Evolutionary conservation across 37 sponge, comb jelly and placozoan genomes (phyloP).

Genomic region (Diacarnus erythraeanus): DNA sequence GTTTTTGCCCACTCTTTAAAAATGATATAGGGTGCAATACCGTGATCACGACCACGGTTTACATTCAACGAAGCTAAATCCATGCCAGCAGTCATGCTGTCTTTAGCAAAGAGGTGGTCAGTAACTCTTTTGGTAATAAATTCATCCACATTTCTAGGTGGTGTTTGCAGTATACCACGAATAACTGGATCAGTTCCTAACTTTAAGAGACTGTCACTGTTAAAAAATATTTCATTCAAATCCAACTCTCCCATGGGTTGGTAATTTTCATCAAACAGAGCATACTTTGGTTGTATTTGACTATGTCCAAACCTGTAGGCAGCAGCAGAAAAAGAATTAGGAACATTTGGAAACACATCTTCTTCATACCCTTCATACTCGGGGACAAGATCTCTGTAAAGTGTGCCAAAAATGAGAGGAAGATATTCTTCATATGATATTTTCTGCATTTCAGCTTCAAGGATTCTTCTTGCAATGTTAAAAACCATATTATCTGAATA

Average conservation of each 20-base stretch:
- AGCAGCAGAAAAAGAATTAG: slow-evolving; percentile 65
- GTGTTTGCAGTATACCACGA: slow-evolving; percentile 48
- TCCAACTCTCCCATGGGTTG: slow-evolving; percentile 19
- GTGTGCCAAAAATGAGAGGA: slow-evolving; percentile 58
- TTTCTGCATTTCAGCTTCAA: slow-evolving; percentile 69
- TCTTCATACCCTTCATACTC: slow-evolving; percentile 62
- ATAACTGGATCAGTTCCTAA: slow-evolving; percentile 75
- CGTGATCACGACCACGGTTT: slow-evolving; percentile 88
- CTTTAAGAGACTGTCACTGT: slow-evolving; percentile 20
- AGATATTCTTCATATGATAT: slow-evolving; percentile 84
- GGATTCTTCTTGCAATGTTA: slow-evolving; percentile 78
- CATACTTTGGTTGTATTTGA: slow-evolving; percentile 50
- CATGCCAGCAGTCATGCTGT: background rate
- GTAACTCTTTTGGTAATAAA: slow-evolving; percentile 53
- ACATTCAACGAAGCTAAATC: slow-evolving; percentile 81
- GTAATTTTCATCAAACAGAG: slow-evolving; percentile 37
- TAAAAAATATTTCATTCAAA: slow-evolving; percentile 51
- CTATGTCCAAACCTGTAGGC: slow-evolving; percentile 81
- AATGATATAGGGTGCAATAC: slow-evolving; percentile 68
- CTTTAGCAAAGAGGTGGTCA: slow-evolving; percentile 52
- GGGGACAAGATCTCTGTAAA: background rate
- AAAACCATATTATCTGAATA: slow-evolving; percentile 75
- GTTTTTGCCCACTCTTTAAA: slow-evolving; percentile 15
- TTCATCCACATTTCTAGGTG: slow-evolving; percentile 54
- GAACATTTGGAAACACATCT: slow-evolving; percentile 32